Conservation (phyloP, 1,140 invertebrate genomes). For the Cardiocondyla obscurior region DNA sequence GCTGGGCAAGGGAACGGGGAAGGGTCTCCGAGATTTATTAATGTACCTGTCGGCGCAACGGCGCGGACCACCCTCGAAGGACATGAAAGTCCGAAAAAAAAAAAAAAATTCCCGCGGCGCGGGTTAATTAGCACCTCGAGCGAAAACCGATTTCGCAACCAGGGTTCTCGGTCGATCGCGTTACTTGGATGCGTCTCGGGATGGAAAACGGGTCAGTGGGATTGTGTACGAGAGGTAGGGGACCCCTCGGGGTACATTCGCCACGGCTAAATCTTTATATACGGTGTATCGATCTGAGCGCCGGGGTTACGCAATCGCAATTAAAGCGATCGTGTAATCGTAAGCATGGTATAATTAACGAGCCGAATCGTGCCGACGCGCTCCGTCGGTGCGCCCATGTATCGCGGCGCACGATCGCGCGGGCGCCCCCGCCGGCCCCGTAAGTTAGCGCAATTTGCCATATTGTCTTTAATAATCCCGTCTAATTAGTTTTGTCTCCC, state of each 20-base stretch:
- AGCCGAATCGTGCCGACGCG: constrained; percentile 72
- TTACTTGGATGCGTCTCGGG: constrained; percentile 42
- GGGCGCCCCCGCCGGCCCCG: constrained; percentile 41
- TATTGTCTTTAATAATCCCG: constrained; percentile 74
- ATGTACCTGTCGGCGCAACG: constrained; percentile 47
- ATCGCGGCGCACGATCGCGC: constrained; percentile 68
- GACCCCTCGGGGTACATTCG: constrained; percentile 25
- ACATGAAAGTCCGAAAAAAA: constrained; percentile 31
- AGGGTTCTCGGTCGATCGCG: constrained; percentile 23
- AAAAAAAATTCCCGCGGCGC: constrained; percentile 19
- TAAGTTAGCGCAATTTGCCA: constrained; percentile 72
- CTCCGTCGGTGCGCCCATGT: constrained; percentile 62
- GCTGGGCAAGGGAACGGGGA: no score
- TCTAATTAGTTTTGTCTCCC: constrained; percentile 74
- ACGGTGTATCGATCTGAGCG: constrained; percentile 65
- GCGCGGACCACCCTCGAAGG: constrained; percentile 51
- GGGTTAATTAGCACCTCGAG: constrained; percentile 52
- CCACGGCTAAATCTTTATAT: constrained; percentile 33
- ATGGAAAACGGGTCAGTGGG: constrained; percentile 48
- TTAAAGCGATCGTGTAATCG: constrained; percentile 75
- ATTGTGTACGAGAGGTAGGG: constrained; percentile 36
- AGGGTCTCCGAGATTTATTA: constrained; percentile 42
- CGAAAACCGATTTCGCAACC: constrained; percentile 38
- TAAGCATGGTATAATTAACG: constrained; percentile 73
- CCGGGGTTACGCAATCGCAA: constrained; percentile 73